Conservation (phyloP, 1,140 invertebrate genomes). For the Eriosoma lanigerum region DNA sequence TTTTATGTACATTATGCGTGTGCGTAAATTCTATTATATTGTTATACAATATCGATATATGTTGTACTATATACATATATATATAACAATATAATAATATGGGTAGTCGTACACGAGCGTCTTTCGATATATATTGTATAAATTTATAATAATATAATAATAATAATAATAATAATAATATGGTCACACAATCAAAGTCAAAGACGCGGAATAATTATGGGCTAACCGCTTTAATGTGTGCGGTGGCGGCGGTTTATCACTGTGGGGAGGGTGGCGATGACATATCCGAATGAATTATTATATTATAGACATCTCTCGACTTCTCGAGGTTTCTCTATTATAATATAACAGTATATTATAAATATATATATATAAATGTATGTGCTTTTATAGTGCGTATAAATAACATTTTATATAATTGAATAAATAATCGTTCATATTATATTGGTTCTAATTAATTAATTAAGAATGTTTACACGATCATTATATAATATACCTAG, state of each 20-base stretch:
- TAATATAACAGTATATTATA: not conserved
- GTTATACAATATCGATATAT: not conserved
- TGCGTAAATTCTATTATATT: not conserved
- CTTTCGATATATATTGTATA: constrained; percentile 26
- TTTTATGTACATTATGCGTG: not conserved
- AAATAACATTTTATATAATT: too few relatives aligned
- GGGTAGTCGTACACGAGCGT: not conserved
- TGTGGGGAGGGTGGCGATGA: constrained; percentile 29
- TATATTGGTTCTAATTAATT: too few relatives aligned
- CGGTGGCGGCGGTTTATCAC: not conserved
- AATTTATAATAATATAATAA: too few relatives aligned
- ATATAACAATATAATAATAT: too few relatives aligned
- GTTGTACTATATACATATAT: not conserved
- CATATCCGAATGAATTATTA: constrained; percentile 37
- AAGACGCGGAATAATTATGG: constrained; percentile 48
- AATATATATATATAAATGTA: not conserved
- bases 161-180: not conserved
- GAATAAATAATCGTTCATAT: too few relatives aligned
- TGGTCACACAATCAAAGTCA: constrained; percentile 20
- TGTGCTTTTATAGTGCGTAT: too few relatives aligned
- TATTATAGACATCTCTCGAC: constrained; percentile 1
- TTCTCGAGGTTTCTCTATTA: not conserved
- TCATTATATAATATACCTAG: too few relatives aligned
- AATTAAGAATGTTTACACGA: too few relatives aligned
- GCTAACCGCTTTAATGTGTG: not conserved